These are phyloP conservation scores for Bufo gargarizans DNA, from an alignment of 2,113 vertebrate species.

Conservation along the genomic window DNA sequence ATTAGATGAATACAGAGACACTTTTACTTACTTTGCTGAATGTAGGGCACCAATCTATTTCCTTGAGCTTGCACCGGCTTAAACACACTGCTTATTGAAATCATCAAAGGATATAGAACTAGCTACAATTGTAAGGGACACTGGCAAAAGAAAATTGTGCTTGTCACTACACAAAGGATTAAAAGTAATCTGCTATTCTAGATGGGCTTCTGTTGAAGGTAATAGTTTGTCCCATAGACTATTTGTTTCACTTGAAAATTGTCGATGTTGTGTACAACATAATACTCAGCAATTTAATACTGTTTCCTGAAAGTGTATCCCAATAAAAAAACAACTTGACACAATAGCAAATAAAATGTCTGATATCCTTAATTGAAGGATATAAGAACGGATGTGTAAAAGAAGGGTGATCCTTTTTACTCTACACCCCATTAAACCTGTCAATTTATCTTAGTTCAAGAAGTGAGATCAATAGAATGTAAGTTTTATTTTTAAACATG, in stretches of 20 bases:
- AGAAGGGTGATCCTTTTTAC: background rate
- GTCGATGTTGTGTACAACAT: slow-evolving; percentile 17
- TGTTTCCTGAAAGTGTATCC: slow-evolving; percentile 2
- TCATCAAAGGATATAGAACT: slow-evolving; percentile 59
- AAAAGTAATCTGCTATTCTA: slow-evolving; percentile 53
- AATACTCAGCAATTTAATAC: slow-evolving; percentile 30
- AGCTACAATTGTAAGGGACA: slow-evolving; percentile 58
- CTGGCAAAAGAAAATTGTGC: slow-evolving; percentile 60
- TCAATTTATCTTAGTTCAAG: background rate
- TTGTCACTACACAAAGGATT: slow-evolving; percentile 47
- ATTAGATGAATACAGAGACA: slow-evolving; percentile 54
- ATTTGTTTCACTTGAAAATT: slow-evolving; percentile 54
- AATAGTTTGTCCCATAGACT: slow-evolving; percentile 46
- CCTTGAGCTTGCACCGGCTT: rapidly evolving
- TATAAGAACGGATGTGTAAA: background rate
- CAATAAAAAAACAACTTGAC: background rate
- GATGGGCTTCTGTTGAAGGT: slow-evolving; percentile 33
- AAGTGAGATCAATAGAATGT: background rate
- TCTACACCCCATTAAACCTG: background rate
- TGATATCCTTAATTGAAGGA: background rate
- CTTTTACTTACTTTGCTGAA: slow-evolving; percentile 42
- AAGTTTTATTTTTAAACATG: background rate
- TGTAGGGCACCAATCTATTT: slow-evolving; percentile 54
- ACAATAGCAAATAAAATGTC: background rate
- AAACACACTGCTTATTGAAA: slow-evolving; percentile 59